Base-by-base conservation (phyloP, 1,140 invertebrate species). In the Maconellicoccus hirsutus region DNA sequence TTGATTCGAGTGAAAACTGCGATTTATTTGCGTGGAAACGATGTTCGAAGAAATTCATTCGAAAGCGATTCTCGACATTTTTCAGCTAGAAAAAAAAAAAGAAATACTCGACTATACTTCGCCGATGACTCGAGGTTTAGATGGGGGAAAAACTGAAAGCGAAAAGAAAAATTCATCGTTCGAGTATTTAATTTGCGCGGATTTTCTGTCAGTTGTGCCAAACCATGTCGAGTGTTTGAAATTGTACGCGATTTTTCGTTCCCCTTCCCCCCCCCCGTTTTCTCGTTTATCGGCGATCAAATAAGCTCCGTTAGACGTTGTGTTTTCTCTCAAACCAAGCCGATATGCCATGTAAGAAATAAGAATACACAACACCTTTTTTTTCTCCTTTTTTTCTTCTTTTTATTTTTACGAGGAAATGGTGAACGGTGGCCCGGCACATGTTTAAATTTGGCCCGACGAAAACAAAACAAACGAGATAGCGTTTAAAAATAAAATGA, bases 1-100 rank as follows among this genome's bases (percentile, higher is more conserved):
- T 38, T 14, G 33, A 38, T 38, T 38, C 42, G 42, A 6, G n/a
- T 3, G 6, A 52, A 52, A 52, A 4, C 10, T 14, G 3, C 42
- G 42, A 52, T 52, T 52, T 52, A 52, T 52, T 52, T 52, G 42
- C n/a, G 42, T 52, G 42, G 42, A 52, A 52, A 52, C 42, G n/a
- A 52, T 52, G 4, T 52, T 4, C n/a, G 42, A 52, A 19, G n/a
- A 52, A 52, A 52, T 52, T 52, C 42, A 16, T 52, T 33, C 29
- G 29, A 33, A 33, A 33, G 12, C 29, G 29, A 33, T 33, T 33
- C 29, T 3, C 29, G 12, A 33, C 29, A 33, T 6, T 12, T 6
- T 33, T 52, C 42, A 33, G 12, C 29, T 33, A 33, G 12, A 12
- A 12, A 3, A 33, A 33, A 33, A 52, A 19, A 16, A 52, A 4